Base-by-base conservation (phyloP, 35 echinoderm and acorn worm species). In the Chiridota heheva region DNA sequence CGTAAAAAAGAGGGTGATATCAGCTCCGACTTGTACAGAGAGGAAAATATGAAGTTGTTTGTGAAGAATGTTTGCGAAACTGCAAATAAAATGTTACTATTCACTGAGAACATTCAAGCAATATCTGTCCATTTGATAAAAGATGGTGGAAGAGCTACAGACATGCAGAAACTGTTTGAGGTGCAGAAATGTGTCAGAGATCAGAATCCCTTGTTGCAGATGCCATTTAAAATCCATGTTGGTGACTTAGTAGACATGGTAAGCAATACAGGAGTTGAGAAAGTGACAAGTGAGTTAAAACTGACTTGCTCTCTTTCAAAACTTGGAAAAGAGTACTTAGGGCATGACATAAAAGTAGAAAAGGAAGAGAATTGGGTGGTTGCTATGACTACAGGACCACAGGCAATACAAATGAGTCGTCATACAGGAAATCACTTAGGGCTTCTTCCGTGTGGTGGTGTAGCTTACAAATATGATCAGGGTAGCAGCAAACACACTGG, bases 91-190 rank as follows among this genome's bases (percentile, higher is more conserved):
- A 26, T 97, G 15, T 40, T 97, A 15, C 44, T 97, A 0, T 97
- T 97, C 53, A 97, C 93, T 16, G 74, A 88, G 48, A 87, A 87
- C 39, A 71, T 97, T 4, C 40, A 78, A 37, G 6, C 53, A 32
- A 80, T 97, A 10, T 72, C 73, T 25, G 44, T 97, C 16, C 75
- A 90, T 36, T 43, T 76, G 18, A 7, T 53, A n/a, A 30, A 39
- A 8, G 72, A 76, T 18, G 2, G 2, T 25, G 36, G 25, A 72
- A 44, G 25, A 4, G 18, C 22, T 0, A n/a, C n/a, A n/a, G n/a
- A n/a, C n/a, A n/a, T n/a, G n/a, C n/a, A n/a, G n/a, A n/a, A n/a
- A n/a, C n/a, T n/a, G n/a, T n/a, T n/a, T n/a, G n/a, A n/a, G n/a
- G n/a, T n/a, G n/a, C n/a, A n/a, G n/a, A n/a, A n/a, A n/a, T n/a